phyloP scores from a whole-genome alignment of 2,113 vertebrate species.

The Meleagris gallopavo region DNA sequence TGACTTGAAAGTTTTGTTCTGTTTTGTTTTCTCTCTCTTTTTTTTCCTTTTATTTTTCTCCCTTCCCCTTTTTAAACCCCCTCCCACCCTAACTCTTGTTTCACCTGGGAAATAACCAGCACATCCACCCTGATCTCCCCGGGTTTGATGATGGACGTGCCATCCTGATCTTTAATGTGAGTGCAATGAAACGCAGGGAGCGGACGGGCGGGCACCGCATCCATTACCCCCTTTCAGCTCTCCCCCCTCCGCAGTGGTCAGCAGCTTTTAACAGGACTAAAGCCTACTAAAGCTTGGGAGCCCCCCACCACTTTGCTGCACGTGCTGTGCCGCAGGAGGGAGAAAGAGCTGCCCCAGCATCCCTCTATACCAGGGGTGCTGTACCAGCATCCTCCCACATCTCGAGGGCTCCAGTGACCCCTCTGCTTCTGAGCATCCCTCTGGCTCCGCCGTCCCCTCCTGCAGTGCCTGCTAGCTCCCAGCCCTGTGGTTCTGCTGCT shows the following conservation, averaged over 20 bases:
- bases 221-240: background rate
- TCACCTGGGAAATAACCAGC: constrained; percentile 65
- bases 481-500: constrained; percentile 13
- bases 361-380: background rate
- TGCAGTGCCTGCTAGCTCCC: background rate
- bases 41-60: background rate
- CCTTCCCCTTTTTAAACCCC: background rate
- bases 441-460: background rate
- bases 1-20: constrained; percentile 49
- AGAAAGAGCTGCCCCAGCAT: background rate
- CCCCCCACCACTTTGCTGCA: background rate
- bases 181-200: constrained; percentile 27
- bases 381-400: background rate
- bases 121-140: constrained; percentile 69
- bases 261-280: constrained; percentile 70
- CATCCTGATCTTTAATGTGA: constrained; percentile 71
- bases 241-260: background rate
- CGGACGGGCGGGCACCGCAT: constrained; percentile 24
- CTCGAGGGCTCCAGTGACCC: background rate
- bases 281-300: constrained; percentile 47
- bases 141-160: constrained; percentile 74
- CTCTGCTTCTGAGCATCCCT: background rate
- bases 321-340: background rate
- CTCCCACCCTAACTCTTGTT: constrained; percentile 6
- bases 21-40: background rate